phyloP scores from a whole-genome alignment of 1,140 invertebrate genomes.

The Lepidurus arcticus region DNA sequence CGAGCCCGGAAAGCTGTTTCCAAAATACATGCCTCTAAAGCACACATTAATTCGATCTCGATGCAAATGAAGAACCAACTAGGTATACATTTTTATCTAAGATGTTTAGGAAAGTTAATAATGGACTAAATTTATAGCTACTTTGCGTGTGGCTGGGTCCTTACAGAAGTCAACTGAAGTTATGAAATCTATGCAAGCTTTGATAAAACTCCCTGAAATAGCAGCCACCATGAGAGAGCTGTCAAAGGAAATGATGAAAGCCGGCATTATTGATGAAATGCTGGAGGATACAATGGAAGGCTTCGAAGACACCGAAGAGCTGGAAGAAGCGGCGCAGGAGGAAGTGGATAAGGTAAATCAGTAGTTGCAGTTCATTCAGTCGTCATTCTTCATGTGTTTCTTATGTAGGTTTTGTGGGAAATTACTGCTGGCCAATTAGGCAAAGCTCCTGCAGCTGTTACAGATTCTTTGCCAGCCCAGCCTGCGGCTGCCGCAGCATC shows the following conservation, averaged over 20 bases:
- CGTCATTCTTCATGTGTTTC: not conserved
- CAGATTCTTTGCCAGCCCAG: slow-evolving; percentile 52
- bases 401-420: slow-evolving; percentile 78
- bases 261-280: slow-evolving; percentile 99
- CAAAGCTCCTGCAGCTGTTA: slow-evolving; percentile 66
- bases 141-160: slow-evolving; percentile 80
- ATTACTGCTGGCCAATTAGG: slow-evolving; percentile 88
- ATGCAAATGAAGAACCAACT: slow-evolving; percentile 98
- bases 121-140: slow-evolving; percentile 54
- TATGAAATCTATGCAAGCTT: slow-evolving; percentile 93
- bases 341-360: slow-evolving; percentile 79
- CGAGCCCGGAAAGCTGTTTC: slow-evolving; percentile 80
- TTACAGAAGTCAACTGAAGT: slow-evolving; percentile 89
- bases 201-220: slow-evolving; percentile 86
- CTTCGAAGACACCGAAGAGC: slow-evolving; percentile 79
- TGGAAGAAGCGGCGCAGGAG: slow-evolving; percentile 85
- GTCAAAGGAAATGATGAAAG: slow-evolving; percentile 98
- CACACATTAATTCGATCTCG: slow-evolving; percentile 94
- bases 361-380: not conserved
- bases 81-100: slow-evolving; percentile 50
- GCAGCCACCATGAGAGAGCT: slow-evolving; percentile 93
- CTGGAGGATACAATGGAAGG: slow-evolving; percentile 93
- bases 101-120: not conserved
- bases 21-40: slow-evolving; percentile 91
- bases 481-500: slow-evolving; percentile 55